phyloP scores from a whole-genome alignment of 1,140 invertebrate genomes.

The Rhopalosiphum maidis region DNA sequence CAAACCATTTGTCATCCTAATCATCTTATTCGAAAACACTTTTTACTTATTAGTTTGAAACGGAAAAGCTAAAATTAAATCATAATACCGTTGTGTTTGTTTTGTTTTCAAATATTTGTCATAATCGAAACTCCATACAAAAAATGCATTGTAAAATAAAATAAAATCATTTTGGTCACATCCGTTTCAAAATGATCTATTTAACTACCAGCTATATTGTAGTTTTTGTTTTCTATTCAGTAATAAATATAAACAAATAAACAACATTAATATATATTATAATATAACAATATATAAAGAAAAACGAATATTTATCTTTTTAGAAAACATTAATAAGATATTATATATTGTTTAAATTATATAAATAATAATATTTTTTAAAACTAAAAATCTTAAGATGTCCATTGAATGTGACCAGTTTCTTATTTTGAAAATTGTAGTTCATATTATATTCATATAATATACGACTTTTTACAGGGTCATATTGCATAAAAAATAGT shows the following conservation, averaged over 20 bases:
- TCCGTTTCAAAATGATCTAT: slow-evolving; percentile 18
- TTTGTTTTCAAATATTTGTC: background rate
- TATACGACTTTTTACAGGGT: background rate
- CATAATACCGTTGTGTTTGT: background rate
- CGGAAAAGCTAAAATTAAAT: slow-evolving; percentile 19
- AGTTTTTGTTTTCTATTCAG: background rate
- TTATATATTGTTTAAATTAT: background rate
- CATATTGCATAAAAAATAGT: background rate
- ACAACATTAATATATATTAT: background rate
- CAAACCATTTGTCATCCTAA: slow-evolving; percentile 39
- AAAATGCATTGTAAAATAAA: background rate
- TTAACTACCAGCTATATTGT: background rate
- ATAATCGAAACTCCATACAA: background rate
- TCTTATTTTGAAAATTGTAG: background rate
- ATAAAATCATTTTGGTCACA: slow-evolving; percentile 1
- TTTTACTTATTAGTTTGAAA: background rate
- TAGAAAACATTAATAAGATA: background rate
- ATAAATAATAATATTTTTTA: background rate
- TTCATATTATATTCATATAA: background rate
- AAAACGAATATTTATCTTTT: background rate
- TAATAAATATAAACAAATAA: background rate
- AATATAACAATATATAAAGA: background rate
- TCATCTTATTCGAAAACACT: background rate
- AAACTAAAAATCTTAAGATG: background rate
- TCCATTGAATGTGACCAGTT: background rate